A percentile compares a stretch with the other conserved stretches of the same genome.
Conservation (phyloP, 2,113 vertebrate species). For the Spea multiplicata region DNA sequence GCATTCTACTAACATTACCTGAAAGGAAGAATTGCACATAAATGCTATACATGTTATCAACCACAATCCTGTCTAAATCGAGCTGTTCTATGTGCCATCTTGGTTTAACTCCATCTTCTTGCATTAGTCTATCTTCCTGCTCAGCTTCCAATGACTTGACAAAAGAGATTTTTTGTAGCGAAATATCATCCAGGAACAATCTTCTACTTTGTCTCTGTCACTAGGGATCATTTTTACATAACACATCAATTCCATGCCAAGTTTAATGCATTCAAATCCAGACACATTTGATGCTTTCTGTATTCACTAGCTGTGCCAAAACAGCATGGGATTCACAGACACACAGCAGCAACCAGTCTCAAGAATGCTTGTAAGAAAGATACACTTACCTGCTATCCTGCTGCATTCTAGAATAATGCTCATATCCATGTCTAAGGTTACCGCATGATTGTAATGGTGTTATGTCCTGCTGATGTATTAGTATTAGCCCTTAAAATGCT, state of each 20-base stretch:
- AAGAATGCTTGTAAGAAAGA: slow-evolving; percentile 23
- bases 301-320: slow-evolving; percentile 54
- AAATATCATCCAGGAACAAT: slow-evolving; percentile 23
- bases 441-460: background rate
- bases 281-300: slow-evolving; percentile 58
- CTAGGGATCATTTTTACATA: slow-evolving; percentile 39
- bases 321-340: slow-evolving; percentile 38
- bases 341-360: slow-evolving; percentile 33
- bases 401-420: background rate
- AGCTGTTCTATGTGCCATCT: background rate
- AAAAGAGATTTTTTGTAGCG: slow-evolving; percentile 11
- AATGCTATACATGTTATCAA: background rate
- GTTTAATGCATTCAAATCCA: slow-evolving; percentile 53
- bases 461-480: background rate
- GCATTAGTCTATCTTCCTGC: slow-evolving; percentile 6
- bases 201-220: slow-evolving; percentile 29
- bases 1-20: too few species aligned
- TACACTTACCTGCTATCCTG: slow-evolving; percentile 14
- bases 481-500: background rate
- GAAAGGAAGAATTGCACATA: too few species aligned
- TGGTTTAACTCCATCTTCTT: background rate
- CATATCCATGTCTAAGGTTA: slow-evolving; percentile 11
- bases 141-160: slow-evolving; percentile 23
- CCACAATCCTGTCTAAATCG: background rate
- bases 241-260: slow-evolving; percentile 30